phyloP scores from a whole-genome alignment of 2,888 invertebrate species.

The Hololepta plana region DNA sequence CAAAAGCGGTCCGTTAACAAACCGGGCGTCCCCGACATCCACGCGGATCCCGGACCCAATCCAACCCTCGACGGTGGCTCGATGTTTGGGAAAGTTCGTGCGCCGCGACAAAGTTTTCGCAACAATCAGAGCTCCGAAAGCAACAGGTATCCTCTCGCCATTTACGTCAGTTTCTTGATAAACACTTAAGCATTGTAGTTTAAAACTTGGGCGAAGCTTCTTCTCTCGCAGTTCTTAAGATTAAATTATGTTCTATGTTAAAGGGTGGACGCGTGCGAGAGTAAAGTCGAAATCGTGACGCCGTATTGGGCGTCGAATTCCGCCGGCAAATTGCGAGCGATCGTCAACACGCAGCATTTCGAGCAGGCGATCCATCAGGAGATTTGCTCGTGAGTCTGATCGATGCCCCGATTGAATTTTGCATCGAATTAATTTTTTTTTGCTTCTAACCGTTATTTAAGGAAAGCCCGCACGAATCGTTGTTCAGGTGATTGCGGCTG shows the following conservation, averaged over 20 bases:
- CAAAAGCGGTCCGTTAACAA: slow-evolving; percentile 20
- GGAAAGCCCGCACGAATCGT: slow-evolving; percentile 60
- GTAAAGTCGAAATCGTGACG: slow-evolving; percentile 80
- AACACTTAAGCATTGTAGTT: no score
- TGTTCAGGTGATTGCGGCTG: slow-evolving; percentile 80
- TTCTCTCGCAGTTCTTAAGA: no score
- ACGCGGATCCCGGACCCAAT: slow-evolving; percentile 29
- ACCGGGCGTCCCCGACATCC: slow-evolving; percentile 40
- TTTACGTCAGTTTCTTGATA: no score
- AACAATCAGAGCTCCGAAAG: slow-evolving; percentile 33
- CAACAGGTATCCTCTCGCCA: no score
- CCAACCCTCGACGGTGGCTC: slow-evolving; percentile 26
- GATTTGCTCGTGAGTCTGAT: slow-evolving; percentile 65
- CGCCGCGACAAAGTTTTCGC: slow-evolving; percentile 32
- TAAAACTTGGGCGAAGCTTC: no score
- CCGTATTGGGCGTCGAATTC: slow-evolving; percentile 92
- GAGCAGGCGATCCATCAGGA: slow-evolving; percentile 92
- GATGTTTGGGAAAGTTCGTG: slow-evolving; percentile 35
- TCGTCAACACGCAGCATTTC: slow-evolving; percentile 87
- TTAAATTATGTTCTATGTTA: no score
- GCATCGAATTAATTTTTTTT: no score
- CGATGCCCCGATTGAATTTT: slow-evolving; percentile 1
- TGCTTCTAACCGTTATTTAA: slow-evolving; percentile 23
- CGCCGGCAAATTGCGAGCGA: slow-evolving; percentile 76
- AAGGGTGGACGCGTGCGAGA: slow-evolving; percentile 77